phyloP scores from a whole-genome alignment of 2,113 vertebrate genomes.

The Setophaga coronata region DNA sequence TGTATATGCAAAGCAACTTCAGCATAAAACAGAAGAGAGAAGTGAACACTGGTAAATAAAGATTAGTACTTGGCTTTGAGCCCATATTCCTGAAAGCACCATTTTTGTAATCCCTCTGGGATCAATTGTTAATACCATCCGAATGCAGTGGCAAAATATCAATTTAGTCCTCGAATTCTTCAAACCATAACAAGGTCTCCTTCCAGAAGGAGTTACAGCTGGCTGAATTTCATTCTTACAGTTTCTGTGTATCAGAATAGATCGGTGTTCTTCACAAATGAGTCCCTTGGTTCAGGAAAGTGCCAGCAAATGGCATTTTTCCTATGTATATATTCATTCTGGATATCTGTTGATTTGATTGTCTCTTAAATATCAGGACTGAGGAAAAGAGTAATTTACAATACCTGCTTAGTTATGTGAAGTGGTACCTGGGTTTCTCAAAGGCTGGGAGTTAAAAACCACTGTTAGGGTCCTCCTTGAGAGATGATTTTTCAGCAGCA shows the following conservation, averaged over 20 bases:
- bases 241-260: not conserved
- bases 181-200: not conserved
- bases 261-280: not conserved
- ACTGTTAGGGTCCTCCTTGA: fast-evolving
- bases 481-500: not conserved
- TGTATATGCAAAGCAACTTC: not conserved
- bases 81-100: not conserved
- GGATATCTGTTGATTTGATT: not conserved
- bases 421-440: not conserved
- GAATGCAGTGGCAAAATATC: not conserved
- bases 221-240: not conserved
- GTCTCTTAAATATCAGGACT: not conserved
- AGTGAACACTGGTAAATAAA: not conserved
- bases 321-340: not conserved
- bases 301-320: not conserved
- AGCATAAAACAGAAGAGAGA: not conserved
- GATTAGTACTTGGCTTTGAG: not conserved
- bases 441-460: not conserved
- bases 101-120: not conserved
- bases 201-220: not conserved
- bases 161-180: not conserved
- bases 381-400: not conserved
- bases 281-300: not conserved
- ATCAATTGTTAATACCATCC: not conserved
- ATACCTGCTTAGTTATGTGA: not conserved